Evolutionary conservation across 2,888 invertebrate genomes (phyloP), one percentile per base, ranked within the genome.

Genomic region (Noctua fimbriata): DNA sequence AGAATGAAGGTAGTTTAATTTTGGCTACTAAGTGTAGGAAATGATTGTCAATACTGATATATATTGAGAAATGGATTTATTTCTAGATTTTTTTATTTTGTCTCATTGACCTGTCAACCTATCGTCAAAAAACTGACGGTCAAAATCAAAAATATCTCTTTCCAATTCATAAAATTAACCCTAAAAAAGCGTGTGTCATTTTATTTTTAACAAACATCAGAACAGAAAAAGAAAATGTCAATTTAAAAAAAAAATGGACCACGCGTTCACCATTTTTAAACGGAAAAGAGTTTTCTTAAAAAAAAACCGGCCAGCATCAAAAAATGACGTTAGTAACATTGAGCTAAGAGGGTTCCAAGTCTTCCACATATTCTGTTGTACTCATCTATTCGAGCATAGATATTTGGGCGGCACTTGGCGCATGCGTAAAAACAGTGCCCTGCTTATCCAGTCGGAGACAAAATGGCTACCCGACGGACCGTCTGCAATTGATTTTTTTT

Each of bases 401-500:
- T 88, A 89, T 88, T 90, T 91, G 93, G 92, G 93, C 93, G 93
- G 92, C 90, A 86, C 78, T 81, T 76, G 58, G 88, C 95, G 96
- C 96, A 94, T 95, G 96, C 96, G 95, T 91, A 89, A 88, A 87
- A 85, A 88, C 90, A 88, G 85, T 90, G 86, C 90, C 93, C 91
- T 88, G 91, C 91, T 89, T 90, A 89, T 91, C 93, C 89, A 90
- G 92, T 91, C 93, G 93, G 92, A 93, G 89, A 91, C 95, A 96
- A 96, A 90, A 96, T 96, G 96, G 96, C 96, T 89, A 92, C 94
- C 89, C 87, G 86, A 89, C 93, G 82, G 85, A 92, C 91, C 93
- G 94, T 94, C 94, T 93, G 91, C 90, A 93, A 94, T 95, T 96
- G 95, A 95, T 95, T 95, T 95, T 95, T 95, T 95, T 95, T 94